Evolutionary conservation across 1,140 invertebrate species (phyloP).

Genomic region (Aphelenchoides avenae): DNA sequence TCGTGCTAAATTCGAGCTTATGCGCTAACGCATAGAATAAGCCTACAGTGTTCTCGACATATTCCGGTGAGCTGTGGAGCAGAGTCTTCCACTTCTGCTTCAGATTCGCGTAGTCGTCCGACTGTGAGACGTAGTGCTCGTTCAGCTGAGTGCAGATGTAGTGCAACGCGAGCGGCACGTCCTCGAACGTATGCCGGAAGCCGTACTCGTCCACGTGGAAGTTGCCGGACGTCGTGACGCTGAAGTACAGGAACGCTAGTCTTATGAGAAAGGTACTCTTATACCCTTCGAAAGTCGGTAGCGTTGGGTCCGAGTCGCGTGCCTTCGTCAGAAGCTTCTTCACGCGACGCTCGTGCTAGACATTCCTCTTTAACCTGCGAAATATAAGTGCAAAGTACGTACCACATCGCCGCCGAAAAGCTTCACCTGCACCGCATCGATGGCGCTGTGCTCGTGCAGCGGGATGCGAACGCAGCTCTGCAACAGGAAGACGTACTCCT

Average conservation of each 20-base stretch:
- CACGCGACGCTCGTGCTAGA: slow-evolving; percentile 63
- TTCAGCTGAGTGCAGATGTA: slow-evolving; percentile 65
- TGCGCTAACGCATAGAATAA: slow-evolving; percentile 5
- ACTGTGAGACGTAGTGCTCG: slow-evolving; percentile 43
- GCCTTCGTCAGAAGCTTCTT: slow-evolving; percentile 62
- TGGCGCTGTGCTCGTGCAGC: slow-evolving; percentile 60
- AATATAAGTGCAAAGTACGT: slow-evolving; percentile 18
- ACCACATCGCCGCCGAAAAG: slow-evolving; percentile 64
- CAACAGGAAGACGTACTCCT: slow-evolving; percentile 64
- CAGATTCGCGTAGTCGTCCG: slow-evolving; percentile 30
- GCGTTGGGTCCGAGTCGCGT: slow-evolving; percentile 62
- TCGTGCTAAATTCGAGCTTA: slow-evolving; percentile 27
- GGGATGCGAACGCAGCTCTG: slow-evolving; percentile 64
- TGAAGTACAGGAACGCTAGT: slow-evolving; percentile 35
- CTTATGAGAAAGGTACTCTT: slow-evolving; percentile 8
- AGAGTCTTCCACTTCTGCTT: slow-evolving; percentile 39
- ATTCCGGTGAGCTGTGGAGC: slow-evolving; percentile 26
- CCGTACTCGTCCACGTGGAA: slow-evolving; percentile 64
- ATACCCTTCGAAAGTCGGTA: slow-evolving; percentile 65
- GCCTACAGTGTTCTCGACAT: slow-evolving; percentile 37
- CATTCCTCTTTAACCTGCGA: slow-evolving; percentile 8
- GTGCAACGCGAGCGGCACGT: slow-evolving; percentile 62
- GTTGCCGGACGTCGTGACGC: slow-evolving; percentile 55
- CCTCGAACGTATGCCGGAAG: slow-evolving; percentile 61
- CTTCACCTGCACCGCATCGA: slow-evolving; percentile 61